These are phyloP conservation scores for Bimastos eiseni DNA, from an alignment of 2,888 invertebrate genomes.

Conservation along the genomic window DNA sequence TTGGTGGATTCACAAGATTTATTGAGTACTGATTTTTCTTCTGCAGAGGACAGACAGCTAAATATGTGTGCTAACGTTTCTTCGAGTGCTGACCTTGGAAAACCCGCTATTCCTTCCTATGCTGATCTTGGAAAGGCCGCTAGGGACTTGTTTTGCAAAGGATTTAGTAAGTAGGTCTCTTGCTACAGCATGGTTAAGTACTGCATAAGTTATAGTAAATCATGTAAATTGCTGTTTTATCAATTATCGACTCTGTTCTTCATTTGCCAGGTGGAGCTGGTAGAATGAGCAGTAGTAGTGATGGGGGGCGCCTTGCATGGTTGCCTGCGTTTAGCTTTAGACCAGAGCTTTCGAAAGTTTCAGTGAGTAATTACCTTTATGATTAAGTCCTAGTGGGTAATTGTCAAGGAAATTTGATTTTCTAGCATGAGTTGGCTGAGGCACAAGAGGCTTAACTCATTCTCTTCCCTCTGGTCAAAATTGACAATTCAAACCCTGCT, in stretches of 20 bases:
- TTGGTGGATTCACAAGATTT: background rate
- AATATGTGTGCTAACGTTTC: slow-evolving; percentile 64
- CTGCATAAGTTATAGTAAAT: background rate
- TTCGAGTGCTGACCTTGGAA: slow-evolving; percentile 95
- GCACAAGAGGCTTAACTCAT: too few relatives aligned
- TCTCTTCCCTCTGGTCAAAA: too few relatives aligned
- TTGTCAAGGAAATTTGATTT: too few relatives aligned
- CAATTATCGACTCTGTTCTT: background rate
- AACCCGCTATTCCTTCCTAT: slow-evolving; percentile 93
- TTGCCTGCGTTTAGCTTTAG: too few relatives aligned
- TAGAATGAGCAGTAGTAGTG: too few relatives aligned
- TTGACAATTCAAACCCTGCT: too few relatives aligned
- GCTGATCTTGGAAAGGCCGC: slow-evolving; percentile 94
- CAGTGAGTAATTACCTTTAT: too few relatives aligned
- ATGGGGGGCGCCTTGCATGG: too few relatives aligned
- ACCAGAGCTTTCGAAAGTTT: too few relatives aligned
- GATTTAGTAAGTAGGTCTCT: slow-evolving; percentile 72
- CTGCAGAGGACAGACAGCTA: background rate
- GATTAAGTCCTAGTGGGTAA: too few relatives aligned
- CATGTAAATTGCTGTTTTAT: background rate
- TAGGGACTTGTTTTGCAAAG: slow-evolving; percentile 92
- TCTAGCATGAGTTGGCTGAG: too few relatives aligned
- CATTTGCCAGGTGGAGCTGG: too few relatives aligned
- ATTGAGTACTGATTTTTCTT: background rate
- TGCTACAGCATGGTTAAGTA: background rate